Percentiles rank a stretch among this genome's conserved stretches.
Conservation (phyloP, 2,113 vertebrate species). For the Brienomyrus brachyistius region DNA sequence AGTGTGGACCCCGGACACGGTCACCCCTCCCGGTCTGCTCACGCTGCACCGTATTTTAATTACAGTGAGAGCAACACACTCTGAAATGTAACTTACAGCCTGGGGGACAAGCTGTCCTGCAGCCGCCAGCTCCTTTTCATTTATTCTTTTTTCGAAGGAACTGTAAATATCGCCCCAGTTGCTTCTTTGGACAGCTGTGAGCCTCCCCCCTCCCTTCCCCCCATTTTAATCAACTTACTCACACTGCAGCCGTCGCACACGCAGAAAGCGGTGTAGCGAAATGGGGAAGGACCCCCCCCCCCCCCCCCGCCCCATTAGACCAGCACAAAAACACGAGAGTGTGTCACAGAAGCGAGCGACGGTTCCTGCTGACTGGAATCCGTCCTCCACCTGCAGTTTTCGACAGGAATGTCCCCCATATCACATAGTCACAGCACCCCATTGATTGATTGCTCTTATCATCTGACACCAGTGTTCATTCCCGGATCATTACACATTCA, state of each 20-base stretch:
- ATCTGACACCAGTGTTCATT: not conserved
- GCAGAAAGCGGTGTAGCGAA: not conserved
- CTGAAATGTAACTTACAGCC: not conserved
- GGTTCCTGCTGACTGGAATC: not conserved
- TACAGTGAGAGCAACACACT: not conserved
- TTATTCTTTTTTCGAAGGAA: conserved; percentile 14
- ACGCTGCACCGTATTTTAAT: not conserved
- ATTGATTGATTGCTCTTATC: not conserved
- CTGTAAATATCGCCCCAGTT: conserved; percentile 46
- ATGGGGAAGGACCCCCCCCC: not conserved
- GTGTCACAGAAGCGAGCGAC: not conserved
- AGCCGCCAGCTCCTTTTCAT: not conserved
- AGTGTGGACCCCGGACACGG: not conserved
- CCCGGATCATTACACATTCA: not conserved
- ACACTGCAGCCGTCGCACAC: not conserved
- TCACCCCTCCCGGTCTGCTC: not conserved
- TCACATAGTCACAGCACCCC: not conserved
- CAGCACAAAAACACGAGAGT: not conserved
- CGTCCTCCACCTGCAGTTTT: not conserved
- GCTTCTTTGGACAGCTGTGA: conserved; percentile 57
- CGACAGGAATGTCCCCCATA: not conserved
- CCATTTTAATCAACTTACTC: not conserved
- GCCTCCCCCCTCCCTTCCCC: conserved; percentile 29
- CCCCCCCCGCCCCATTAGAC: not conserved
- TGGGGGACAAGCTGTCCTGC: no score